These are phyloP conservation scores for Ptilorrhoa leucosticta DNA, from an alignment of 2,113 vertebrate genomes.

Conservation along the genomic window DNA sequence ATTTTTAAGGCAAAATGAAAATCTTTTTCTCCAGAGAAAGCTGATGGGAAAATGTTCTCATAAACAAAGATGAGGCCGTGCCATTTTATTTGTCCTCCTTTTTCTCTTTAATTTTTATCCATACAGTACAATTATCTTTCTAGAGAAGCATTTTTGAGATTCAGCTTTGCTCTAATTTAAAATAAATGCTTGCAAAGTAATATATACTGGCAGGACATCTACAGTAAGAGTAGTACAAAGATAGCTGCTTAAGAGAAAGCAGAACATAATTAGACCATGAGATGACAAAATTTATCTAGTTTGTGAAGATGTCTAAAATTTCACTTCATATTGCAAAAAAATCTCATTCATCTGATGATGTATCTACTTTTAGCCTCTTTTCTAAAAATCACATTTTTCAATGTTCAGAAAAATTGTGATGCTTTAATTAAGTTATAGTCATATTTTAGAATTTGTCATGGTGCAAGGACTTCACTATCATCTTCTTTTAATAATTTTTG, in stretches of 20 bases:
- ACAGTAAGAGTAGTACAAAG: neutral
- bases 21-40: constrained; percentile 1
- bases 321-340: neutral
- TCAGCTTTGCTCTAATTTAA: neutral
- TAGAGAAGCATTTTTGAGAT: neutral
- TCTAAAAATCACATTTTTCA: neutral
- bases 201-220: neutral
- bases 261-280: neutral
- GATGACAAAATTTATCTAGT: neutral
- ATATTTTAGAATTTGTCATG: neutral
- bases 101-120: neutral
- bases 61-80: neutral
- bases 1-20: constrained; percentile 42
- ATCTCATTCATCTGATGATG: neutral
- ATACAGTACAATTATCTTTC: neutral
- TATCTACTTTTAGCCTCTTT: neutral
- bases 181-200: neutral
- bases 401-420: neutral
- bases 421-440: neutral
- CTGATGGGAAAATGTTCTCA: neutral
- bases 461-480: neutral
- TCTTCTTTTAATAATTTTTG: neutral
- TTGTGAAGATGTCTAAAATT: neutral
- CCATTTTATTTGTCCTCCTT: neutral
- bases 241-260: neutral